Evolutionary conservation across 1,140 invertebrate species (phyloP), one percentile per base, ranked within the genome.

Genomic region (Protaetia brevitarsis): DNA sequence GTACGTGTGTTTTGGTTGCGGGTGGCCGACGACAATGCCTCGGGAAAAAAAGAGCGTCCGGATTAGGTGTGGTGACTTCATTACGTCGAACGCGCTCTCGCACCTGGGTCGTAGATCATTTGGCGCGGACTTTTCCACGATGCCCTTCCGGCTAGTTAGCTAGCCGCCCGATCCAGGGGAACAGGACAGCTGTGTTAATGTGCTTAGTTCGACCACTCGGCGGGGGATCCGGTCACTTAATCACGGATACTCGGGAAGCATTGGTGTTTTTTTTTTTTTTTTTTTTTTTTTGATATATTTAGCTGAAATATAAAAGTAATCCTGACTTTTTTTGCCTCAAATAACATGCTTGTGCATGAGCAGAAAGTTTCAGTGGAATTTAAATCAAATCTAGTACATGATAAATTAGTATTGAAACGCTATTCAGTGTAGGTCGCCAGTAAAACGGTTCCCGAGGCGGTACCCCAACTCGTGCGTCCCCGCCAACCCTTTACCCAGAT

Each of bases 51-150:
- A 27, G 11, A 13, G 10, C 10, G 16, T 28, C 63, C 63, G 68
- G 56, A 57, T 67, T 71, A 71, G 70, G 70, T 64, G 68, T 69
- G 70, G 68, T 71, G 68, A 71, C 70, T 71, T 71, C 68, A 71
- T 71, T 71, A 71, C 70, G 23, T 64, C 67, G 67, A 69, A 71
- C 68, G 63, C 65, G 59, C 41, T 62, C 56, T 64, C 66, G 66
- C 70, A 71, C 70, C 70, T 71, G 70, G 70, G 28, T 66, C 64
- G 69, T 71, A 71, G 60, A 71, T 71, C 70, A 71, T 56, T 26
- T 27, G 16, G 27, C 21, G 23, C 30, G 3, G 64, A 66, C 19
- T 51, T 51, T 37, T 21, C 31, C 31, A 66, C 19, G 2, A 1
- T 5, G 2, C 64, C 63, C 68, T 69, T 69, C 68, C 68, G 68